These are phyloP conservation scores for Masnerella sp. DNA, from an alignment of 2,888 invertebrate species.

Conservation along the genomic window DNA sequence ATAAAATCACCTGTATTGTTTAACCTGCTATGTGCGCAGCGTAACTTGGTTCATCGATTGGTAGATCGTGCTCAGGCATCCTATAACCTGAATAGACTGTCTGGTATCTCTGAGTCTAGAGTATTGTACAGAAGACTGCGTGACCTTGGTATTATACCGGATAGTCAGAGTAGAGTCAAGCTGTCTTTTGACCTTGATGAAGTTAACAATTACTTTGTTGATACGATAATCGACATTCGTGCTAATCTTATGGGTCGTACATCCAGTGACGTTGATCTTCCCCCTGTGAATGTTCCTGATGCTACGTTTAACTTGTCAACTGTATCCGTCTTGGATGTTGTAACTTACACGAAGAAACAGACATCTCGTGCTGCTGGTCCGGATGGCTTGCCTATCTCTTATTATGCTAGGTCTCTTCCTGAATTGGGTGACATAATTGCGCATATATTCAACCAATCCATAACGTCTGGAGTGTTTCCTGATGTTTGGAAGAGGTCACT, in stretches of 20 bases:
- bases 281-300: neutral
- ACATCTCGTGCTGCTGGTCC: neutral
- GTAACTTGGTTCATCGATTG: neutral
- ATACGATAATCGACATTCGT: neutral
- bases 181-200: neutral
- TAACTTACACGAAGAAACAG: neutral
- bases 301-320: neutral
- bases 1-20: neutral
- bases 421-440: neutral
- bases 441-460: neutral
- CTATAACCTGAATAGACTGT: neutral
- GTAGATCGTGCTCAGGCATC: neutral
- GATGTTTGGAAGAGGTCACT: slow-evolving; percentile 1
- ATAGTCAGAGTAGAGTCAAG: too few species aligned
- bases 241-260: neutral
- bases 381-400: neutral
- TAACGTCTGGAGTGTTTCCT: neutral
- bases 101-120: neutral
- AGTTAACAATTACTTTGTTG: slow-evolving; percentile 1
- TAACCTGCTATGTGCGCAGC: neutral
- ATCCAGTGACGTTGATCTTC: neutral
- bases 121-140: neutral
- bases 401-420: neutral
- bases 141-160: neutral
- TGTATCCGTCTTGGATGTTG: neutral